Base-by-base conservation (phyloP, 2,113 vertebrate genomes). In the Ceyx cyanopectus region DNA sequence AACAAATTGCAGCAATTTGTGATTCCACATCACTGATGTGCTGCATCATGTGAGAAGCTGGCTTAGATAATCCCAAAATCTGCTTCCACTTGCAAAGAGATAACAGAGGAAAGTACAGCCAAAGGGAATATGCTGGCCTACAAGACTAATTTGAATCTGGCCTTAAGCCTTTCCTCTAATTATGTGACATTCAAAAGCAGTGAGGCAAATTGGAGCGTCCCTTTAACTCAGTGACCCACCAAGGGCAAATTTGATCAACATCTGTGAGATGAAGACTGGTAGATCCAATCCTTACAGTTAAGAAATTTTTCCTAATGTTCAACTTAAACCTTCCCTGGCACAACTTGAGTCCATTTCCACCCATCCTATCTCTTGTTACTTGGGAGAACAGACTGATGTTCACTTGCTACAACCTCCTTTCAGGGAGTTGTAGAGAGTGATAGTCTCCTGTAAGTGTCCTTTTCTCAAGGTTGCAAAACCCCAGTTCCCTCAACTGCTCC, bases 51-150 rank as follows among this genome's bases (percentile, higher is more conserved):
- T 87, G 91, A 94, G 81, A 92, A 91, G 54, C 87, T 95, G 91
- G 85, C 68, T 94, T 82, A 87, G 84, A 85, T 57, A 74, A 62
- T 60, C 43, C 72, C 0, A 16, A 94, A 96, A 93, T 96, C 73
- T 96, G 93, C 93, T 96, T 95, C 74, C 89, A 95, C 83, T 93
- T 92, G 90, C 74, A 68, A 79, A 84, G 62, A 89, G 91, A 93
- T 94, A 96, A 92, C 81, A 83, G 57, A 46, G 53, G 29, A 86
- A 91, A 96, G 89, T 85, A 93, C 67, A 92, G 89, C 89, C 95
- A 93, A 89, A 81, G 21, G 79, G 94, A 95, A 94, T 89, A 85
- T 63, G 51, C 60, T 89, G 68, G 56, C 56, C 81, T 82, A 60
- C 72, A 58, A 16, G 23, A 41, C 21, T 92, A 57, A 89, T 81